A percentile compares a stretch with the other conserved stretches of the same genome.
These are phyloP conservation scores for Crypturellus tataupa DNA, from an alignment of 2,797 vertebrate species.

Conservation along the genomic window DNA sequence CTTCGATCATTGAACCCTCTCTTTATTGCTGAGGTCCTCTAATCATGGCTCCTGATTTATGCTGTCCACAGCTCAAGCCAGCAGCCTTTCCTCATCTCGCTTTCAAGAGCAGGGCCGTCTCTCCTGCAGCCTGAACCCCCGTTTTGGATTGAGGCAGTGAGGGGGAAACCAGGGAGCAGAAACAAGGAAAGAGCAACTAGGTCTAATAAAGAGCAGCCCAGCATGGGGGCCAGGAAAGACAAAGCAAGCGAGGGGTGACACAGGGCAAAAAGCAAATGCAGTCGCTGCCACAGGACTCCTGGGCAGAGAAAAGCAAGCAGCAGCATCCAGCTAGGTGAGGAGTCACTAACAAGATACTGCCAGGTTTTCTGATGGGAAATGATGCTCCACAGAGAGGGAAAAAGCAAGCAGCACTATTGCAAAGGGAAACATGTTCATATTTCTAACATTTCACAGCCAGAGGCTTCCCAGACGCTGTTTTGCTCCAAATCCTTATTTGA, in stretches of 20 bases:
- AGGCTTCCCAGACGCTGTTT: background rate
- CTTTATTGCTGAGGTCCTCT: background rate
- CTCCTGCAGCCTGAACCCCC: fast-evolving
- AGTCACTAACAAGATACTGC: background rate
- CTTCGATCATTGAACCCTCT: background rate
- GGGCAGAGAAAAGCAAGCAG: background rate
- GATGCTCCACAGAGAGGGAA: background rate
- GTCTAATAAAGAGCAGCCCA: fast-evolving
- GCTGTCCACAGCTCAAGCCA: background rate
- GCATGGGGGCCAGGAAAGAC: background rate
- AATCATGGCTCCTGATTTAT: background rate
- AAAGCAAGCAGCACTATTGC: background rate
- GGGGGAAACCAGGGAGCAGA: background rate
- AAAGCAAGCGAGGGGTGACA: background rate
- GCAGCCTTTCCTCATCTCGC: background rate
- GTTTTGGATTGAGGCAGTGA: fast-evolving
- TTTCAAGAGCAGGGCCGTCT: background rate
- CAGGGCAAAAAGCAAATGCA: background rate
- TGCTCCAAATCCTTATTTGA: background rate
- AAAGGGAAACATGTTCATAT: background rate
- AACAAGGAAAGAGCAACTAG: background rate
- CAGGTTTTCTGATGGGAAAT: background rate
- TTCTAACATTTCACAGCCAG: background rate
- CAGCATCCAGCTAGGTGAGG: background rate
- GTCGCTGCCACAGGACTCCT: background rate